Conservation (phyloP, 1,140 invertebrate species). For the Copidosoma floridanum region DNA sequence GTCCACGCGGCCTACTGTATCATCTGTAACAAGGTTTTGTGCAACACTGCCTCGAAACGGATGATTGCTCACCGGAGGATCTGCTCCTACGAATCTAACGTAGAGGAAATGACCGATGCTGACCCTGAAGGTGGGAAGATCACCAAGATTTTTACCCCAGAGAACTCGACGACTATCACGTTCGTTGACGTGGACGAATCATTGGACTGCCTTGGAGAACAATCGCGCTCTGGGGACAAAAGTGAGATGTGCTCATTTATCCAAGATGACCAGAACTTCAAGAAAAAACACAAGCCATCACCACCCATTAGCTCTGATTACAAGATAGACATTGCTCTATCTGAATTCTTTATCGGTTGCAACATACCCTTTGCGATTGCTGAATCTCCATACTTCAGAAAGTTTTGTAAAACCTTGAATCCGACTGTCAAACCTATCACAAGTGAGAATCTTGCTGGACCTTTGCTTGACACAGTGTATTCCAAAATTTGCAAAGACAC, state of each 20-base stretch:
- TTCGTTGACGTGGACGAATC: constrained; percentile 19
- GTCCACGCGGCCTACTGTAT: constrained; percentile 18
- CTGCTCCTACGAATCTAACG: neutral
- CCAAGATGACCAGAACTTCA: neutral
- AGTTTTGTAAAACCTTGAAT: constrained; percentile 18
- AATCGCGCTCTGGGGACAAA: constrained; percentile 7
- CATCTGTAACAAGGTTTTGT: constrained; percentile 18
- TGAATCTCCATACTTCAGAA: constrained; percentile 21
- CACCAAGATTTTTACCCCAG: constrained; percentile 5
- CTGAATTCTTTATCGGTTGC: constrained; percentile 25
- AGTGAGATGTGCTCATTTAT: constrained; percentile 13
- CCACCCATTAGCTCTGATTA: neutral
- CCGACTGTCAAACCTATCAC: constrained; percentile 6
- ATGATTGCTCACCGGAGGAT: constrained; percentile 14
- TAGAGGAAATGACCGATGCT: neutral
- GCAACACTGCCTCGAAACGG: constrained; percentile 20
- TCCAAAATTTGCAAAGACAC: constrained; percentile 24
- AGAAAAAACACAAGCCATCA: neutral
- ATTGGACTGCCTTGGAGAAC: neutral
- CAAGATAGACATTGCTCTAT: constrained; percentile 3
- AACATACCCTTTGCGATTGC: constrained; percentile 24
- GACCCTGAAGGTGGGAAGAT: neutral
- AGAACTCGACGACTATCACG: constrained; percentile 11
- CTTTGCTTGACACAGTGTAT: constrained; percentile 17
- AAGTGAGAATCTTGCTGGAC: constrained; percentile 4